Evolutionary conservation across 2,888 invertebrate species (phyloP).

Genomic region (Cistogaster globosa): DNA sequence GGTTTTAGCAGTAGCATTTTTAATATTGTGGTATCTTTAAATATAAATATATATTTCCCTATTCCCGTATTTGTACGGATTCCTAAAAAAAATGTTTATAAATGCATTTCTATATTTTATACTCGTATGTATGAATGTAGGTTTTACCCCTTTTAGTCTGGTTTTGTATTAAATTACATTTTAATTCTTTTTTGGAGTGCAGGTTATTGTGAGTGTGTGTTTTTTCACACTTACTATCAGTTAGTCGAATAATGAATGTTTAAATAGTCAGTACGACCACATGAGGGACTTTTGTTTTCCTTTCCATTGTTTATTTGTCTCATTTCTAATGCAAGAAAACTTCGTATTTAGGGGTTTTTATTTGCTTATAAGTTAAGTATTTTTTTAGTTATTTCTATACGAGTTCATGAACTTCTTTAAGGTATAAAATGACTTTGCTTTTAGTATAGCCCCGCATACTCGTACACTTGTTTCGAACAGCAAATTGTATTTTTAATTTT

Average conservation of each 20-base stretch:
- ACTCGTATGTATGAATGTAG: not conserved
- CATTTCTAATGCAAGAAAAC: slow-evolving; percentile 22
- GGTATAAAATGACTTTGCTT: slow-evolving; percentile 53
- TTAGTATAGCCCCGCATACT: slow-evolving; percentile 22
- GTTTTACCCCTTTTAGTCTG: slow-evolving; percentile 37
- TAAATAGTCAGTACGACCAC: not conserved
- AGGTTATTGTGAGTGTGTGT: slow-evolving; percentile 29
- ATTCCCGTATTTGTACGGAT: slow-evolving; percentile 63
- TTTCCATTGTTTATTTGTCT: slow-evolving; percentile 14
- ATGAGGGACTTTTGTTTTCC: slow-evolving; percentile 20
- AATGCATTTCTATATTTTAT: slow-evolving; percentile 28
- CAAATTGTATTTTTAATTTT: slow-evolving; percentile 49
- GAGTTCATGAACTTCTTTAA: not conserved
- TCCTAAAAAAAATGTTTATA: slow-evolving; percentile 35
- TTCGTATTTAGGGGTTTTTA: slow-evolving; percentile 38
- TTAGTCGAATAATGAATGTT: slow-evolving; percentile 18
- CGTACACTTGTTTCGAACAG: slow-evolving; percentile 21
- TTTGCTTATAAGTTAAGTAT: slow-evolving; percentile 29
- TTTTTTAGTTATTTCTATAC: not conserved
- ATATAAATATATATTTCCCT: slow-evolving; percentile 28
- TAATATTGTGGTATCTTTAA: not conserved
- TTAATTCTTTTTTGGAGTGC: slow-evolving; percentile 50
- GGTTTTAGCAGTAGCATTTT: not conserved
- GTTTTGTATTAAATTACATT: slow-evolving; percentile 62
- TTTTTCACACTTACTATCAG: slow-evolving; percentile 23